Evolutionary conservation across 2,113 vertebrate genomes (phyloP).

Genomic region (Hylia prasina): DNA sequence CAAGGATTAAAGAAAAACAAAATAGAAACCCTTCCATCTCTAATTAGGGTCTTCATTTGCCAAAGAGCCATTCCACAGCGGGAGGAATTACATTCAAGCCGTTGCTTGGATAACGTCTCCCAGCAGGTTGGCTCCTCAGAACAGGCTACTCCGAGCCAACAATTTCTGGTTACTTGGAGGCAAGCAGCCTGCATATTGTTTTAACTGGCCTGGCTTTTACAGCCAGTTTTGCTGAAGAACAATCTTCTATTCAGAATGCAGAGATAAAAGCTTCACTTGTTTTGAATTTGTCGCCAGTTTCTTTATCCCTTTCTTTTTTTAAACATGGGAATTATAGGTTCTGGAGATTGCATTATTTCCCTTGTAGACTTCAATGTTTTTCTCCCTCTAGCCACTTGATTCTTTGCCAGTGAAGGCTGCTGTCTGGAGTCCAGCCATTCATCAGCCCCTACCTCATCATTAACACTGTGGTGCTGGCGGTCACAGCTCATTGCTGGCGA

Average conservation of each 20-base stretch:
- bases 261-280: constrained; percentile 73
- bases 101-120: constrained; percentile 76
- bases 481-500: constrained; percentile 63
- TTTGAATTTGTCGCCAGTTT: constrained; percentile 63
- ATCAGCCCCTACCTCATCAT: constrained; percentile 55
- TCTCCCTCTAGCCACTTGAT: constrained; percentile 54
- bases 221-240: constrained; percentile 72
- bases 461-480: constrained; percentile 61
- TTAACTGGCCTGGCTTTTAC: constrained; percentile 74
- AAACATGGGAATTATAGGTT: constrained; percentile 74
- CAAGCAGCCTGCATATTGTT: constrained; percentile 70
- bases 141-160: constrained; percentile 67
- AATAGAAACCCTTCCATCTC: constrained; percentile 79
- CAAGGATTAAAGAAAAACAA: constrained; percentile 85
- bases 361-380: constrained; percentile 67
- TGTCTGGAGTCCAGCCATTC: constrained; percentile 68
- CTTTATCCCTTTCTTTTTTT: constrained; percentile 62
- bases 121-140: constrained; percentile 74
- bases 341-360: constrained; percentile 69
- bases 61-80: constrained; percentile 76
- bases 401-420: constrained; percentile 62
- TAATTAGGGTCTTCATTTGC: constrained; percentile 80
- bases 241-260: constrained; percentile 71
- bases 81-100: constrained; percentile 75
- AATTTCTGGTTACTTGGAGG: constrained; percentile 74